These are phyloP conservation scores for Tolmerus cingulatus DNA, from an alignment of 2,888 invertebrate genomes.

Conservation along the genomic window DNA sequence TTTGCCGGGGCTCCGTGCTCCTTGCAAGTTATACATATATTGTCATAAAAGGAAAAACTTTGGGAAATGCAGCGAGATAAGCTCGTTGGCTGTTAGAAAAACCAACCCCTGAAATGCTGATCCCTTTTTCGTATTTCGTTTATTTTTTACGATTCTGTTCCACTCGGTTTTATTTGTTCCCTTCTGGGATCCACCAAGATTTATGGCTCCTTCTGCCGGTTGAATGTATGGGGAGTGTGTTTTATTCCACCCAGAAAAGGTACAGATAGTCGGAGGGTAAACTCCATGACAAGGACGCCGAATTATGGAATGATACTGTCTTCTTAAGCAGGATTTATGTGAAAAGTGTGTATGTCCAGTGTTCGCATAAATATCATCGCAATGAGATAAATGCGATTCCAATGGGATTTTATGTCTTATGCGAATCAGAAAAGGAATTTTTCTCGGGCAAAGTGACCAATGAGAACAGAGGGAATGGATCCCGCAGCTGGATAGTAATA, in stretches of 20 bases:
- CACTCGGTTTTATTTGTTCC: constrained; percentile 35
- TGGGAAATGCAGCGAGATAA: constrained; percentile 47
- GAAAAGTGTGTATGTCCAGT: constrained; percentile 34
- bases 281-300: constrained; percentile 28
- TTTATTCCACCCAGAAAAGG: constrained; percentile 22
- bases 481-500: not conserved
- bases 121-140: constrained; percentile 36
- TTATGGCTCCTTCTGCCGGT: constrained; percentile 26
- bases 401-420: constrained; percentile 43
- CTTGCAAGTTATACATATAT: constrained; percentile 26
- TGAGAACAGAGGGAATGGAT: not conserved
- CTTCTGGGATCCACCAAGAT: constrained; percentile 29
- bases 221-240: constrained; percentile 22
- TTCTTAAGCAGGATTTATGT: constrained; percentile 32
- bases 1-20: constrained; percentile 11
- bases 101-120: constrained; percentile 33
- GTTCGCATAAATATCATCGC: constrained; percentile 42
- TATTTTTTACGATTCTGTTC: constrained; percentile 35
- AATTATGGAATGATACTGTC: constrained; percentile 33
- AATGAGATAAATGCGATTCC: constrained; percentile 45
- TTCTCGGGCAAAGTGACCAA: constrained; percentile 34
- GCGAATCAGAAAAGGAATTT: constrained; percentile 35
- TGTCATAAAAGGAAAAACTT: constrained; percentile 47
- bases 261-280: constrained; percentile 29
- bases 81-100: constrained; percentile 36